Base-by-base conservation (phyloP, 2,113 vertebrate genomes). In the Heteronetta atricapilla region DNA sequence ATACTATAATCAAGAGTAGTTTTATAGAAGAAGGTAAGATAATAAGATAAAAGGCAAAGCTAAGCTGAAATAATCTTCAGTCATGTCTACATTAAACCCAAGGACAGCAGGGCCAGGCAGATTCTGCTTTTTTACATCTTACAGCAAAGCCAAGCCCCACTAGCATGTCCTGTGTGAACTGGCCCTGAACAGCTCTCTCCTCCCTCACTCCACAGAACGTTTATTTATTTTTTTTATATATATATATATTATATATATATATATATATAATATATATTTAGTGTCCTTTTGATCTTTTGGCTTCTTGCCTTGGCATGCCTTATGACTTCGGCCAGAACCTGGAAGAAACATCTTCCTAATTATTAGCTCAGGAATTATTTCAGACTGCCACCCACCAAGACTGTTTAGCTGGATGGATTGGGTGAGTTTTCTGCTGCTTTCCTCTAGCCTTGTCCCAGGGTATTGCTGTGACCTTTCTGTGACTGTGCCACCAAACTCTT, bases 211-310 rank as follows among this genome's bases (percentile, higher is more conserved):
- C 66, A 78, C 86, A 86, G 56, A 94, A 40, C 11, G 12, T 38
- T n/a, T n/a, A n/a, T n/a, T n/a, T n/a, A n/a, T n/a, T n/a, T n/a
- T n/a, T n/a, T n/a, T n/a, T n/a, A n/a, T n/a, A n/a, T n/a, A n/a
- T n/a, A n/a, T n/a, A n/a, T n/a, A n/a, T n/a, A n/a, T n/a, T n/a
- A n/a, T n/a, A n/a, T n/a, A n/a, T n/a, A n/a, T n/a, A n/a, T n/a
- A n/a, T n/a, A n/a, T n/a, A n/a, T n/a, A 38, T 38, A 38, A 38
- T 38, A 38, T n/a, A 81, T 91, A 94, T 93, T 91, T 93, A 83
- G 88, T 95, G 91, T 96, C 94, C 94, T 96, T 96, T 95, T 97
- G 96, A 94, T 96, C 94, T 97, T 77, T 90, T 95, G 96, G 94
- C 94, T 95, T 55, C 59, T 86, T 94, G 91, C 93, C 94, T 96